Conservation (phyloP, 2,797 vertebrate species). For the Sebastes reedi region DNA sequence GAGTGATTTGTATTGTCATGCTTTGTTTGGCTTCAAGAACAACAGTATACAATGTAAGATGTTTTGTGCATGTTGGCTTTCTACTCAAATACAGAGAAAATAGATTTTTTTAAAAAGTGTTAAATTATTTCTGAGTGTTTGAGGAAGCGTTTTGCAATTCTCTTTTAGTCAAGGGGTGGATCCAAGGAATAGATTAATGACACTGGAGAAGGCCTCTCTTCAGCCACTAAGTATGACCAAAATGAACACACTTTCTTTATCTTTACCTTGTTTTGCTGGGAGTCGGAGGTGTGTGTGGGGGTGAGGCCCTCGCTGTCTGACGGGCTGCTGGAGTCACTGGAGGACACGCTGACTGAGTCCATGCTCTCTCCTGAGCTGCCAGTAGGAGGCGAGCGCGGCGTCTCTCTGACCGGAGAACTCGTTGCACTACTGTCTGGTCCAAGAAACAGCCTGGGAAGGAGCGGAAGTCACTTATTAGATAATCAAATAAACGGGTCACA, state of each 20-base stretch:
- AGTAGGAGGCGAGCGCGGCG: conserved; percentile 83
- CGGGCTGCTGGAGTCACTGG: conserved; percentile 89
- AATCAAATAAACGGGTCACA: conserved; percentile 29
- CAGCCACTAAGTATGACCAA: not conserved
- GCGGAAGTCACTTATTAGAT: conserved; percentile 35
- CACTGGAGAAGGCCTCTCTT: not conserved
- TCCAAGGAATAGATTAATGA: not conserved
- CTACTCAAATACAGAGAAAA: no score
- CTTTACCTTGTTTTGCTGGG: conserved; percentile 88
- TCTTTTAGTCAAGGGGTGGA: not conserved
- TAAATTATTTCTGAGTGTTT: not conserved
- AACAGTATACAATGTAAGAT: no score
- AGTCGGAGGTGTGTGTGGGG: conserved; percentile 79
- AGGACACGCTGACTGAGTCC: conserved; percentile 93
- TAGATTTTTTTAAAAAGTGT: no score
- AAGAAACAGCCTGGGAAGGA: conserved; percentile 86
- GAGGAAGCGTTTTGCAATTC: not conserved
- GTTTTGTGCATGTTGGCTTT: no score
- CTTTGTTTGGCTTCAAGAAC: no score
- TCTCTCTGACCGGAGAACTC: conserved; percentile 88
- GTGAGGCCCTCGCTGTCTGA: conserved; percentile 84
- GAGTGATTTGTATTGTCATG: no score
- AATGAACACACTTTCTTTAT: not conserved
- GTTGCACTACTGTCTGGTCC: conserved; percentile 81
- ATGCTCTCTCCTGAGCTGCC: conserved; percentile 94